Evolutionary conservation across 2,888 invertebrate species (phyloP).

Genomic region (Pachycephus smyrnensis): DNA sequence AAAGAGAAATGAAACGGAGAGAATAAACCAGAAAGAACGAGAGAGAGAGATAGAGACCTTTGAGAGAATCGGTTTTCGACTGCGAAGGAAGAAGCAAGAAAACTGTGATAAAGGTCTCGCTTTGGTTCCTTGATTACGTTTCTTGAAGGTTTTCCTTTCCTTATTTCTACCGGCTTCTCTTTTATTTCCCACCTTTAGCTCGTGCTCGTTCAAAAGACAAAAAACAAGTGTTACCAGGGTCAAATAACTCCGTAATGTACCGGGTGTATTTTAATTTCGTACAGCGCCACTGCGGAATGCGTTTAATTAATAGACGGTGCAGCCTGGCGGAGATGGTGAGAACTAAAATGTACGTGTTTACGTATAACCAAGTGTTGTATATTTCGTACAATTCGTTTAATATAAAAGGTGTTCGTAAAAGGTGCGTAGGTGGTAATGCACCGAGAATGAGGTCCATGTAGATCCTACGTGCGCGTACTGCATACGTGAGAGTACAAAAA

Average conservation of each 20-base stretch:
- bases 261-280: slow-evolving; percentile 47
- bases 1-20: slow-evolving; percentile 12
- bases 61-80: slow-evolving; percentile 10
- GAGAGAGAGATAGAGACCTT: slow-evolving; percentile 1
- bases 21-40: slow-evolving; percentile 17
- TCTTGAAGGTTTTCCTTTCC: slow-evolving; percentile 12
- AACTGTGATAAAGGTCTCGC: too few species aligned
- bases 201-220: too few species aligned
- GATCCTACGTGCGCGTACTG: too few species aligned
- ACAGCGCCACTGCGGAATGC: slow-evolving; percentile 28
- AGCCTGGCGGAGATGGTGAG: background rate
- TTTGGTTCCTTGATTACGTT: too few species aligned
- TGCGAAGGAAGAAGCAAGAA: too few species aligned
- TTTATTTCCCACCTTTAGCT: background rate
- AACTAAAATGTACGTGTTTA: background rate
- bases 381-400: too few species aligned
- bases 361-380: too few species aligned
- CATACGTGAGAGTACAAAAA: too few species aligned
- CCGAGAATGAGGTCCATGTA: too few species aligned
- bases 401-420: too few species aligned
- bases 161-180: background rate
- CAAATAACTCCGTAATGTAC: slow-evolving; percentile 18
- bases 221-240: background rate
- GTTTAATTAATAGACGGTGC: slow-evolving; percentile 38
- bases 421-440: too few species aligned